Conservation (phyloP, 2,888 invertebrate species). For the Lochmaea crataegi region DNA sequence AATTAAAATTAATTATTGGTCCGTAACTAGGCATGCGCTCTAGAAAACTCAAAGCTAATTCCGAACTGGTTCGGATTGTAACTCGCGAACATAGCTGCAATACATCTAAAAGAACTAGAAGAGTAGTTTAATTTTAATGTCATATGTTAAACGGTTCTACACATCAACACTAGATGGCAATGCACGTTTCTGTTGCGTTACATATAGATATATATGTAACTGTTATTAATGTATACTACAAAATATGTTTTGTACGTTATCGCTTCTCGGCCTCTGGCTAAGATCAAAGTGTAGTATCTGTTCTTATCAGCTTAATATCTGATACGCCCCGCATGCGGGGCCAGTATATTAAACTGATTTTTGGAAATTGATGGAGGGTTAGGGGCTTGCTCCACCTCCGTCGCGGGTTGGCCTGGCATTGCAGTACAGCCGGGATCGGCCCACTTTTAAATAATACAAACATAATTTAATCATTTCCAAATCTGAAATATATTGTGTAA, state of each 20-base stretch:
- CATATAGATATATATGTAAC: background rate
- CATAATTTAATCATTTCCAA: too few relatives aligned
- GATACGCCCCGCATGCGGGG: slow-evolving; percentile 69
- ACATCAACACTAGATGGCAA: background rate
- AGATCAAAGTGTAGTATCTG: slow-evolving; percentile 76
- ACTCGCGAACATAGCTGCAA: too few relatives aligned
- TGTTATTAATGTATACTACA: background rate
- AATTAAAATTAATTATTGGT: too few relatives aligned
- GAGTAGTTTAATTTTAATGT: too few relatives aligned
- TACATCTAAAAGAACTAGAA: too few relatives aligned
- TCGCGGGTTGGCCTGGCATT: slow-evolving; percentile 77
- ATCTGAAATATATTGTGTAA: too few relatives aligned
- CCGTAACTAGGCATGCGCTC: too few relatives aligned
- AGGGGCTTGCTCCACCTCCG: slow-evolving; percentile 75
- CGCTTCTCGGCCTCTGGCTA: slow-evolving; percentile 64
- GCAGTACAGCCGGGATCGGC: slow-evolving; percentile 75
- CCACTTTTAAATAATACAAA: slow-evolving; percentile 59
- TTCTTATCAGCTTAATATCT: slow-evolving; percentile 79
- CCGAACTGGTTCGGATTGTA: too few relatives aligned
- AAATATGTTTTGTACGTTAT: slow-evolving; percentile 10
- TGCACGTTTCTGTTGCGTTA: too few relatives aligned
- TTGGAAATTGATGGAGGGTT: slow-evolving; percentile 65
- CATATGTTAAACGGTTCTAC: too few relatives aligned
- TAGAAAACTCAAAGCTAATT: too few relatives aligned
- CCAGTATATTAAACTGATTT: slow-evolving; percentile 69